Conservation (phyloP, 2,113 vertebrate species). For the Penelope pileata region DNA sequence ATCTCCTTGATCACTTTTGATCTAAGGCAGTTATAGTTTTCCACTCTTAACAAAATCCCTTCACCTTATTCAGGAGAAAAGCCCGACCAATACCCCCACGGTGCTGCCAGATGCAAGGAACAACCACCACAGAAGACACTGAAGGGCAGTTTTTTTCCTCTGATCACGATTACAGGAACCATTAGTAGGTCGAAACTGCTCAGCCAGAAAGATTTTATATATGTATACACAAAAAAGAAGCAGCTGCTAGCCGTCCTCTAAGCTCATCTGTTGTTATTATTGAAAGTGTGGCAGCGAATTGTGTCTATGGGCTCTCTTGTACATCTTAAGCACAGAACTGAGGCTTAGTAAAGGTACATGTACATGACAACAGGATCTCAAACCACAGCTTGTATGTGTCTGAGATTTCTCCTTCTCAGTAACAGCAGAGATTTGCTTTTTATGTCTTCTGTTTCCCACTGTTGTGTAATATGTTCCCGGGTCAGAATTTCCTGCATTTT, state of each 20-base stretch:
- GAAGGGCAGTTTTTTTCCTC: background rate
- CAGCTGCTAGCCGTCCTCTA: background rate
- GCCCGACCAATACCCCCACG: fast-evolving
- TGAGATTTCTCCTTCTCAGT: fast-evolving
- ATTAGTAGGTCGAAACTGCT: background rate
- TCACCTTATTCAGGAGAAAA: fast-evolving
- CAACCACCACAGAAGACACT: background rate
- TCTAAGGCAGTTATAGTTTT: background rate
- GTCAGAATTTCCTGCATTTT: background rate
- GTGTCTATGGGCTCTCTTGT: background rate
- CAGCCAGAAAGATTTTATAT: slow-evolving; percentile 14
- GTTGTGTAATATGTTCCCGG: background rate
- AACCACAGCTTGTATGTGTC: background rate
- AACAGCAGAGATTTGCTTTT: background rate
- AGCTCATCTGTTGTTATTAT: background rate
- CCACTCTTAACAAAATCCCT: background rate
- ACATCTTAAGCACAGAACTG: background rate
- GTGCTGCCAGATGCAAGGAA: background rate
- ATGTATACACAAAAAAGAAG: background rate
- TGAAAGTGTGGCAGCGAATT: background rate
- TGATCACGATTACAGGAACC: slow-evolving; percentile 7
- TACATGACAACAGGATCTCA: background rate
- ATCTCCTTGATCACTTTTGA: background rate
- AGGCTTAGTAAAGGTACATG: background rate
- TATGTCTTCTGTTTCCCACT: background rate